These are phyloP conservation scores for Drosophila parvula DNA, from an alignment of 1,140 invertebrate species.

Conservation along the genomic window DNA sequence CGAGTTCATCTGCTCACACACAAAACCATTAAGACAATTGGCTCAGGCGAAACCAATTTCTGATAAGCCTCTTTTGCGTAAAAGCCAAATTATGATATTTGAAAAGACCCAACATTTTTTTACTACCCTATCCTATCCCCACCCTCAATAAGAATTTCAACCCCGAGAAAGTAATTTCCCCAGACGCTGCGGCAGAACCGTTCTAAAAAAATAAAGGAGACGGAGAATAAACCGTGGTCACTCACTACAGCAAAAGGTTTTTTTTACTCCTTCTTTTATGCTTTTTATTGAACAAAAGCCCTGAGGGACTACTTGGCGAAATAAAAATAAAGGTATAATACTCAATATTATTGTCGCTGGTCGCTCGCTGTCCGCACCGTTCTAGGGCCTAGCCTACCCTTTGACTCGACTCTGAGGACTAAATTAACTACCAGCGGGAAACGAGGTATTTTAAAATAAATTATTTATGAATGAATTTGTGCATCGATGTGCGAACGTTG, in stretches of 20 bases:
- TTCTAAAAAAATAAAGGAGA: constrained; percentile 44
- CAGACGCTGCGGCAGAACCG: constrained; percentile 69
- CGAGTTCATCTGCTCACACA: constrained; percentile 55
- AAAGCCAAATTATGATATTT: constrained; percentile 82
- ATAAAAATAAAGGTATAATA: constrained; percentile 82
- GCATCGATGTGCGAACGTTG: constrained; percentile 70
- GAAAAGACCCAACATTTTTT: constrained; percentile 59
- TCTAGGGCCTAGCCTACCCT: constrained; percentile 29
- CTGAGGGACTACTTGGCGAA: constrained; percentile 74
- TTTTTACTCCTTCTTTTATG: constrained; percentile 48
- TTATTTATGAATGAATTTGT: constrained; percentile 78
- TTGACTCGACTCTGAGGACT: constrained; percentile 40
- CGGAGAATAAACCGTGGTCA: constrained; percentile 58
- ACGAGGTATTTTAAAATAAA: constrained; percentile 79
- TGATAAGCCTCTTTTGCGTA: constrained; percentile 81
- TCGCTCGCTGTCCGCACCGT: constrained; percentile 14
- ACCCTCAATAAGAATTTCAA: constrained; percentile 19
- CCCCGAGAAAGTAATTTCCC: constrained; percentile 74
- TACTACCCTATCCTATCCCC: constrained; percentile 16
- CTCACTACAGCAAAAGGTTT: constrained; percentile 51
- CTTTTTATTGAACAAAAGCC: constrained; percentile 78
- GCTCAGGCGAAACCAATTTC: constrained; percentile 77
- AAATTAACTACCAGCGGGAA: constrained; percentile 76
- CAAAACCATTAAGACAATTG: constrained; percentile 77
- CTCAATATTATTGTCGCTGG: constrained; percentile 74